Evolutionary conservation across 2,113 vertebrate species (phyloP), one percentile per base, ranked within the genome.

Genomic region (Phodopus roborovskii): DNA sequence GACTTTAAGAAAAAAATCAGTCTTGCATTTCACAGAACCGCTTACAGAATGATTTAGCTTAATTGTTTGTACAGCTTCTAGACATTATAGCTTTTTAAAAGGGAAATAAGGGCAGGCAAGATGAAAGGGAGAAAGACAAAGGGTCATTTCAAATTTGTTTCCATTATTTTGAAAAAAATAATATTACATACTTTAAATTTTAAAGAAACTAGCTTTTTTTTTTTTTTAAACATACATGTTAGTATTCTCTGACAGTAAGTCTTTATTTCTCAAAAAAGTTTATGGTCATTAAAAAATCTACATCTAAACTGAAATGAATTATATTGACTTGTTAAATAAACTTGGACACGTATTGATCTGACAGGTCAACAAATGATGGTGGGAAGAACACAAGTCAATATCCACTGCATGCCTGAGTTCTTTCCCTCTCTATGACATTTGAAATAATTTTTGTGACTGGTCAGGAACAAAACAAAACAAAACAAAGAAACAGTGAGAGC

Each of bases 291-390:
- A 98, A 97, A 98, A 64, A 42, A 62, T 82, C 15, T 98, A 98
- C 97, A 98, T 98, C 95, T 98, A 98, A 98, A 98, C 96, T 97
- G 98, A 98, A 98, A 98, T 98, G 98, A 98, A 97, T 97, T 93
- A 93, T 98, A 98, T 98, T 98, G 98, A 98, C 97, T 98, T 98
- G 91, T 98, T 98, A 98, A 98, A 96, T 98, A 98, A 98, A 97
- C 95, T 97, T 98, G 97, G 97, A 98, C 98, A 98, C 95, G 82
- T 98, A 98, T 98, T 98, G 98, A 98, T 97, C 97, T 97, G 96
- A 97, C 97, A 98, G 98, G 97, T 97, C 98, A 98, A 97, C 97
- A 98, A 98, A 98, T 96, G 96, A 98, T 98, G 98, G 98, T 98
- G 97, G 98, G 98, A 98, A 98, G 66, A 75, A 70, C 78, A 97